Conservation (phyloP, 64 coral and sea anemone genomes). For the Montipora efflorescens region DNA sequence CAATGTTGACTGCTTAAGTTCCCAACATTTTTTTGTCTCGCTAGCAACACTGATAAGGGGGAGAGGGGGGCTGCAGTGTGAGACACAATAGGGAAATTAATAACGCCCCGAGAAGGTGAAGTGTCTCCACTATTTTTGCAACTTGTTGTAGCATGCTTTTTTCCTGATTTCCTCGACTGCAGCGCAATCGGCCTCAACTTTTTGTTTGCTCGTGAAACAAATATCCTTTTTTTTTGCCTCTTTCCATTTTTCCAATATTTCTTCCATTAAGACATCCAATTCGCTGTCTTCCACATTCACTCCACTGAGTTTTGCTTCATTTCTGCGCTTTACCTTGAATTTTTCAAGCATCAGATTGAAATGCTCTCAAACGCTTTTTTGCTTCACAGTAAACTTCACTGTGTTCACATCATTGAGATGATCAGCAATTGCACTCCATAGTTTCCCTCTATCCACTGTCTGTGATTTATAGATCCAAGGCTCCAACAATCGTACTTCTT, state of each 20-base stretch:
- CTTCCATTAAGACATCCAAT: neutral
- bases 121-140: too few species aligned
- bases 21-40: too few species aligned
- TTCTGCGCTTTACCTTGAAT: neutral
- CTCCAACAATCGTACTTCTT: too few species aligned
- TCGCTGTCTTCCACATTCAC: neutral
- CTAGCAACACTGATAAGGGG: too few species aligned
- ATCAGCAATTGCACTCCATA: neutral
- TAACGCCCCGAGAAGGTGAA: too few species aligned
- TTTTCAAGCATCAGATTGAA: constrained; percentile 1
- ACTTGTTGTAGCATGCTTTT: neutral
- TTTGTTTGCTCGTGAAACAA: neutral
- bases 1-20: too few species aligned
- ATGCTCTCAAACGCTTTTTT: neutral
- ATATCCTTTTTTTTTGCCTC: neutral
- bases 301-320: neutral
- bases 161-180: neutral
- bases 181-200: neutral
- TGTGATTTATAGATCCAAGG: neutral
- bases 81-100: too few species aligned
- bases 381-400: neutral
- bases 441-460: neutral
- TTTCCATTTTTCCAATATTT: neutral
- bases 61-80: too few species aligned
- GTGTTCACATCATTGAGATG: neutral